Conservation (phyloP, 2,888 invertebrate genomes). For the Cantharis nigra region DNA sequence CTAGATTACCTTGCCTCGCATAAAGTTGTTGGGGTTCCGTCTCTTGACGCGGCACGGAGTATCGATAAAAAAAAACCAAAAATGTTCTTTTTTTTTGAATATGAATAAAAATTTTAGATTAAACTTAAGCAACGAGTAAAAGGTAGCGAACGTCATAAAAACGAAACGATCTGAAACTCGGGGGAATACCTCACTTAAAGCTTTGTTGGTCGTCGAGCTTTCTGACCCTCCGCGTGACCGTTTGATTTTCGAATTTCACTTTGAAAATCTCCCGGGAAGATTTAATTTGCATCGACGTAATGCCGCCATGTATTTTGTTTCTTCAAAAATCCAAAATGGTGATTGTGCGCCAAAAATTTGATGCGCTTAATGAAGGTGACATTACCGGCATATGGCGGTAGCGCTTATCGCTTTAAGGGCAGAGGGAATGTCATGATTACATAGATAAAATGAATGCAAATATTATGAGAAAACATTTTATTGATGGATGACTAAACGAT, state of each 20-base stretch:
- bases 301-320: not conserved
- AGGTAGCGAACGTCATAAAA: not conserved
- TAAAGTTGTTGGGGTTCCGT: not conserved
- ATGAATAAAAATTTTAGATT: not conserved
- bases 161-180: not conserved
- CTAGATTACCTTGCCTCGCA: not conserved
- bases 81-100: not conserved
- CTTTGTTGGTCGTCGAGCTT: not conserved
- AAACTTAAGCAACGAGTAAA: not conserved
- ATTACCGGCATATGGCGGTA: not conserved
- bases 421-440: conserved; percentile 1
- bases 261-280: not conserved
- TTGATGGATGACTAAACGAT: conserved; percentile 24
- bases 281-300: not conserved
- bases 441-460: conserved; percentile 24
- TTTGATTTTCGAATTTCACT: not conserved
- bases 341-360: not conserved
- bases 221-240: not conserved
- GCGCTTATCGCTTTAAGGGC: not conserved
- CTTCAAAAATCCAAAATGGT: not conserved
- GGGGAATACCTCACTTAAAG: not conserved
- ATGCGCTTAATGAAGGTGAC: not conserved
- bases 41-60: not conserved
- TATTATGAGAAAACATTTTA: conserved; percentile 21
- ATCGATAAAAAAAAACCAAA: not conserved